phyloP scores from a whole-genome alignment of 2,113 vertebrate genomes.

The Pyxicephalus adspersus region DNA sequence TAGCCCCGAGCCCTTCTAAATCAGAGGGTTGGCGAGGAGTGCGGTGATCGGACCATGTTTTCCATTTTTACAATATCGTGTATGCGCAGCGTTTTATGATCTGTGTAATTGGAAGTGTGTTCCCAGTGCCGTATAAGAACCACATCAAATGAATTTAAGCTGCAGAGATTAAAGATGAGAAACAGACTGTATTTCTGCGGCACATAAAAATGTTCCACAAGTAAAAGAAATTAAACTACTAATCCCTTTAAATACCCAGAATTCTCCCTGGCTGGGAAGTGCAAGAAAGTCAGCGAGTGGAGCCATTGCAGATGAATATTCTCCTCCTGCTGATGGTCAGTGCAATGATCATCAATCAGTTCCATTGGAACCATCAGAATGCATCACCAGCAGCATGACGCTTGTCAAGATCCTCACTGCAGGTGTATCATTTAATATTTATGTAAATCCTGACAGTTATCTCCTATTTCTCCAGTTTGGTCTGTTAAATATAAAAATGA shows the following conservation, averaged over 20 bases:
- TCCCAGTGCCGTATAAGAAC: constrained; percentile 3
- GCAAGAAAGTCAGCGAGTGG: background rate
- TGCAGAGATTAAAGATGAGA: constrained; percentile 44
- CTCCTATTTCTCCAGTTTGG: too few species aligned
- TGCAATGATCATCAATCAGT: too few species aligned
- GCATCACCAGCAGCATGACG: too few species aligned
- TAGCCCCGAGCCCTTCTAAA: background rate
- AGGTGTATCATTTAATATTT: too few species aligned
- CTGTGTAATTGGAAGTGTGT: constrained; percentile 54
- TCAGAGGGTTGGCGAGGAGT: background rate
- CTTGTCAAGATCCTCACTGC: too few species aligned
- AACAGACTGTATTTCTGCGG: constrained; percentile 25
- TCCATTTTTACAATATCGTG: constrained; percentile 8
- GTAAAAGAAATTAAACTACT: constrained; percentile 36
- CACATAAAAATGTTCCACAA: constrained; percentile 31
- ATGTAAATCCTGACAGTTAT: too few species aligned
- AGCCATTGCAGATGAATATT: too few species aligned
- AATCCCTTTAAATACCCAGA: constrained; percentile 25
- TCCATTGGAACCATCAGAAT: too few species aligned
- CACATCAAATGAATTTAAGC: constrained; percentile 48
- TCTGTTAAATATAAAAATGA: too few species aligned
- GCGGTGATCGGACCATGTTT: constrained; percentile 9
- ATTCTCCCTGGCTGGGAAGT: background rate
- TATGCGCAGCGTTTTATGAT: constrained; percentile 45
- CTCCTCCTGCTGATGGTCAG: too few species aligned